Percentiles rank a stretch among this genome's conserved stretches.
These are phyloP conservation scores for Trinorchestia longiramus DNA, from an alignment of 1,140 invertebrate species.

Conservation along the genomic window DNA sequence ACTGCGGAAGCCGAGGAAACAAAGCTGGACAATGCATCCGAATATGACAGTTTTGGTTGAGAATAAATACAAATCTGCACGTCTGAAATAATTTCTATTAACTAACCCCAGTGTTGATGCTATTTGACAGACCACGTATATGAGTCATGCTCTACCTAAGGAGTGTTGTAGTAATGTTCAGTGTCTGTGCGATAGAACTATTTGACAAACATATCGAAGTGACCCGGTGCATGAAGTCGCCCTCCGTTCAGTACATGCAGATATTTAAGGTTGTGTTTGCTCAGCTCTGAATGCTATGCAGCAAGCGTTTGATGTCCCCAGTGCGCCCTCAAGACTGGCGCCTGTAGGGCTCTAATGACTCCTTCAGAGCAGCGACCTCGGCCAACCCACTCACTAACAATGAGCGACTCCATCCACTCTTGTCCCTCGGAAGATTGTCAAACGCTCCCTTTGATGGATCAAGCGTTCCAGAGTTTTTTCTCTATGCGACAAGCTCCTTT, in stretches of 20 bases:
- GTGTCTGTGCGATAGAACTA: background rate
- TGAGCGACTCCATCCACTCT: constrained; percentile 15
- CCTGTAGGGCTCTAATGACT: constrained; percentile 21
- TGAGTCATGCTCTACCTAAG: background rate
- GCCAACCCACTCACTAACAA: constrained; percentile 21
- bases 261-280: background rate
- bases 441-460: constrained; percentile 22
- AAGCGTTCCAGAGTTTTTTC: background rate
- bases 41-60: too few species aligned
- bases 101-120: too few species aligned
- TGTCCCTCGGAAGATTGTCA: constrained; percentile 28
- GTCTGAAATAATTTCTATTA: too few species aligned
- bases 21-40: too few species aligned
- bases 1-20: too few species aligned
- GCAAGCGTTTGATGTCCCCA: background rate
- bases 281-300: background rate
- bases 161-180: background rate
- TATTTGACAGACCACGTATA: background rate
- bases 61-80: too few species aligned
- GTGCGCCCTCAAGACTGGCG: constrained; percentile 23
- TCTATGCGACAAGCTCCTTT: background rate
- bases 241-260: background rate
- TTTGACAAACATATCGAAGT: background rate
- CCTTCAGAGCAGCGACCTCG: background rate
- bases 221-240: background rate